Base-by-base conservation (phyloP, 2,888 invertebrate genomes). In the Eilema sororculum region DNA sequence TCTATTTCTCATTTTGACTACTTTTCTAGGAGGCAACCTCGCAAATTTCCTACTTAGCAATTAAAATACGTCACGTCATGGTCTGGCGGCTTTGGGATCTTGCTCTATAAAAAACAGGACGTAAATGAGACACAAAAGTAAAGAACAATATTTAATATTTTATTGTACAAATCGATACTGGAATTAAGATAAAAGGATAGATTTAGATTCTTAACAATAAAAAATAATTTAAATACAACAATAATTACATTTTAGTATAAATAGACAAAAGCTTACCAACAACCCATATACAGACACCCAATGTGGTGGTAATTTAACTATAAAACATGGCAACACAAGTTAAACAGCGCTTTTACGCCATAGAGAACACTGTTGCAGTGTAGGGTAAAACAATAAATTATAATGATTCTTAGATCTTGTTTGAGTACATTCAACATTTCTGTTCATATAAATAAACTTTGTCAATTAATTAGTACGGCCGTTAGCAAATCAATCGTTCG, bases 81-180 rank as follows among this genome's bases (percentile, higher is more conserved):
- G n/a, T n/a, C 28, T 28, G 28, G 28, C 28, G 28, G 5, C 2
- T 5, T 5, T 28, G 28, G 28, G 28, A 28, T 28, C 28, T 28
- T 28, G 28, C 28, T 28, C 28, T 28, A 28, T 20, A 20, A 20
- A 46, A 52, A 52, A n/a, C 0, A 52, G 52, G 52, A n/a, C 9
- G 6, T 3, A 65, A 69, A 69, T 66, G 83, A 87, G 73, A 84
- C 85, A 83, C 84, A 73, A 78, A 71, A 75, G 78, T 84, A 86
- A 86, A 89, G 86, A 93, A 90, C 91, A 93, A 88, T 91, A 89
- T 89, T 91, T 88, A 86, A 89, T 90, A 82, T 86, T 93, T 91
- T 92, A 93, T 92, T 93, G 91, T 93, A 94, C 88, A 94, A 94
- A 92, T 92, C 80, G 84, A 90, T 91, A 93, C 87, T 94, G 93